Evolutionary conservation across 2,113 vertebrate species (phyloP).

Genomic region (Urocynchramus pylzowi): DNA sequence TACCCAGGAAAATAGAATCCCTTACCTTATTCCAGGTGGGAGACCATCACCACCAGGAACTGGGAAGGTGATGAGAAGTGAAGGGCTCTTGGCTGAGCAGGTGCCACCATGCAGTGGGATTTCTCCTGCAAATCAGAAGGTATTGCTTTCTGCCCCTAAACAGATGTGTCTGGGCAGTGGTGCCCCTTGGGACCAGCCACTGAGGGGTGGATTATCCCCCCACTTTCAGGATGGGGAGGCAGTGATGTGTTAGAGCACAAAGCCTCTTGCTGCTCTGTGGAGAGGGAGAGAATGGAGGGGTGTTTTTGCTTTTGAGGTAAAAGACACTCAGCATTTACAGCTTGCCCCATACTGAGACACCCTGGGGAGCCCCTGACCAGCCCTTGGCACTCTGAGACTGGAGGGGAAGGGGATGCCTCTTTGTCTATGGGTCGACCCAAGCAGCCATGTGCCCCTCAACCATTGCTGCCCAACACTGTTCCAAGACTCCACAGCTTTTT

Average conservation of each 20-base stretch:
- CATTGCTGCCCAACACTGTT: not conserved
- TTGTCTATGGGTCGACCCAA: not conserved
- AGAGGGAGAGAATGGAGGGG: not conserved
- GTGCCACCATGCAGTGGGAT: not conserved
- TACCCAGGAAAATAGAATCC: slow-evolving; percentile 13
- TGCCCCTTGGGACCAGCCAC: not conserved
- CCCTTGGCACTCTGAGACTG: not conserved
- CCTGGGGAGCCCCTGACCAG: not conserved
- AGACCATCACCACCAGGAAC: not conserved
- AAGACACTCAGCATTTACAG: not conserved
- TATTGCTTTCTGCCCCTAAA: not conserved
- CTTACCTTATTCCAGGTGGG: not conserved
- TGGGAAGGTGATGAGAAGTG: not conserved
- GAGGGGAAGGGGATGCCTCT: not conserved
- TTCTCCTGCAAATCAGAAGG: not conserved
- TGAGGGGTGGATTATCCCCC: not conserved
- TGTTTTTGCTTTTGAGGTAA: not conserved
- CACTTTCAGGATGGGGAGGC: not conserved
- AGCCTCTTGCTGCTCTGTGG: not conserved
- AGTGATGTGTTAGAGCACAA: not conserved
- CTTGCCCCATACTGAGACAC: not conserved
- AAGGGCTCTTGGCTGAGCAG: not conserved
- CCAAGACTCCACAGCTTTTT: not conserved
- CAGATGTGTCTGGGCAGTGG: not conserved
- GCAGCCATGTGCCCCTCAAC: not conserved